Evolutionary conservation across 2,113 vertebrate genomes (phyloP).

Genomic region (Ramphastos sulfuratus): DNA sequence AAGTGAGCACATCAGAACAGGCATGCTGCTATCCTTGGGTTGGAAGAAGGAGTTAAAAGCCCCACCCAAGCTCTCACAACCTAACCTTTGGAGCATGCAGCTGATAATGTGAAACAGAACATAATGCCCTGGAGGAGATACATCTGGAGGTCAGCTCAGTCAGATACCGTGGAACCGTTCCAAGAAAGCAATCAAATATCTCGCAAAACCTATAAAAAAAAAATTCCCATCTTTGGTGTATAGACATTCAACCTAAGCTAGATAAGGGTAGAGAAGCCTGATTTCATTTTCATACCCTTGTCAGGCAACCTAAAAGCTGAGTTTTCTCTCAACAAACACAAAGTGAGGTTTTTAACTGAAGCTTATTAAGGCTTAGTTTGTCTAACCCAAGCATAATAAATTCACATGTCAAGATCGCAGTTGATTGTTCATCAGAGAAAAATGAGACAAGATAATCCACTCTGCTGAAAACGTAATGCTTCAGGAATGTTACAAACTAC

Average conservation of each 20-base stretch:
- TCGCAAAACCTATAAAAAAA: constrained; percentile 51
- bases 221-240: constrained; percentile 21
- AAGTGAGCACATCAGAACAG: neutral
- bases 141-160: constrained; percentile 66
- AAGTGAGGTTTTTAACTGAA: constrained; percentile 35
- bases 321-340: constrained; percentile 3
- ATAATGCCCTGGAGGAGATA: constrained; percentile 59
- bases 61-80: constrained; percentile 43
- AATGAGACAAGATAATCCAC: constrained; percentile 60
- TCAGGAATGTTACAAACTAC: constrained; percentile 50
- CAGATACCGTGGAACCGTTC: constrained; percentile 55
- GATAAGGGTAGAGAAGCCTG: neutral
- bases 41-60: constrained; percentile 66
- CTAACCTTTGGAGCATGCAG: constrained; percentile 62
- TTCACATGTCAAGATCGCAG: constrained; percentile 41
- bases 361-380: constrained; percentile 51
- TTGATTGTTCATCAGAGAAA: constrained; percentile 58
- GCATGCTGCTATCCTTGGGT: neutral
- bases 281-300: neutral
- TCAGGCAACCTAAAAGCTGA: neutral
- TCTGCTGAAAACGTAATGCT: constrained; percentile 49
- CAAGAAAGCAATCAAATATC: constrained; percentile 70
- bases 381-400: constrained; percentile 62
- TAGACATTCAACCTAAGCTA: constrained; percentile 33
- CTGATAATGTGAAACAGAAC: constrained; percentile 67